Percentiles rank a stretch among this genome's conserved stretches.
These are phyloP conservation scores for Eulimnadia texana DNA, from an alignment of 1,140 invertebrate species.

Conservation along the genomic window DNA sequence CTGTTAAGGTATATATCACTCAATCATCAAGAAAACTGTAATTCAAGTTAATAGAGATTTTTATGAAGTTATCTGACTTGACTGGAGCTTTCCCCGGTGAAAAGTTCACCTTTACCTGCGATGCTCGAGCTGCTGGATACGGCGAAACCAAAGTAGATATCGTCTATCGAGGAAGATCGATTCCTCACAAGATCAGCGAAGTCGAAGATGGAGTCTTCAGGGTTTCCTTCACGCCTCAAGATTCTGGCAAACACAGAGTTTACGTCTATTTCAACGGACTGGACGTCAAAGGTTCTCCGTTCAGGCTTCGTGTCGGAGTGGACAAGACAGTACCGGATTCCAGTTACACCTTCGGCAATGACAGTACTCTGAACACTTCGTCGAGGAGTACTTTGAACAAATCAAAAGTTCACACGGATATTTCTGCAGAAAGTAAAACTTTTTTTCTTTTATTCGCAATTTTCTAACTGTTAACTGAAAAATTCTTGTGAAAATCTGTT, in stretches of 20 bases:
- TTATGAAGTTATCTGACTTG: constrained; percentile 38
- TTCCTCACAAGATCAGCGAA: constrained; percentile 70
- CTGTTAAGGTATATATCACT: constrained; percentile 49
- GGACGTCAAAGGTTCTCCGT: constrained; percentile 74
- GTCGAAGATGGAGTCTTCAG: constrained; percentile 65
- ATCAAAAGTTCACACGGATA: neutral
- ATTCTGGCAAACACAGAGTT: constrained; percentile 79
- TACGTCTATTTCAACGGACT: constrained; percentile 91
- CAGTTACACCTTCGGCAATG: neutral
- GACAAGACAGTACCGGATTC: constrained; percentile 7
- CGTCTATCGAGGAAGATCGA: constrained; percentile 46
- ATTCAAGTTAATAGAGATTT: neutral
- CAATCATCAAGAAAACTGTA: neutral
- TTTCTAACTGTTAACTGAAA: neutral
- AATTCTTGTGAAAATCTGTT: neutral
- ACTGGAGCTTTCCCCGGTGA: constrained; percentile 63
- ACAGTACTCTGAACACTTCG: neutral
- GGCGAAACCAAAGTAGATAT: constrained; percentile 81
- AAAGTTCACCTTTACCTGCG: constrained; percentile 67
- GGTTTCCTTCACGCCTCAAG: constrained; percentile 74
- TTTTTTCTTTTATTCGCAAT: too few relatives aligned
- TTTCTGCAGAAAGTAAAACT: constrained; percentile 10
- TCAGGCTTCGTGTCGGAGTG: constrained; percentile 33
- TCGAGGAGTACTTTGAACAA: neutral
- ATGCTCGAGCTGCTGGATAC: constrained; percentile 64